Evolutionary conservation across 2,797 vertebrate genomes (phyloP).

Genomic region (Pangasius djambal): DNA sequence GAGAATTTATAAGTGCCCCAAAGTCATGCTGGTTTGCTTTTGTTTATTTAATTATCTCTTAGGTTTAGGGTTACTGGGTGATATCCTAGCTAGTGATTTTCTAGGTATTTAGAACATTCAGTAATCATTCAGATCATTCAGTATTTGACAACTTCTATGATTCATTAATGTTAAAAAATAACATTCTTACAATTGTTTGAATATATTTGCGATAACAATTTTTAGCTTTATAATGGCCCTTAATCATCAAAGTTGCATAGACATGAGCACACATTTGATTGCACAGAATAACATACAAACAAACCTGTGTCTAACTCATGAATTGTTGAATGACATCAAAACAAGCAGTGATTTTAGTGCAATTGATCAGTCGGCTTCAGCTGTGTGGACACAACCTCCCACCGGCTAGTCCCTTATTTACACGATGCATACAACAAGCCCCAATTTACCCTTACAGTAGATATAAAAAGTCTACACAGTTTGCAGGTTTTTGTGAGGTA

Average conservation of each 20-base stretch:
- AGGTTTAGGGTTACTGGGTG: not conserved
- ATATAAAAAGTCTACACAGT: not conserved
- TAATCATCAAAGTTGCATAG: not conserved
- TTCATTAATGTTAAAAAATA: not conserved
- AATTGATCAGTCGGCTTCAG: not conserved
- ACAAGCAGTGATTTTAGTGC: not conserved
- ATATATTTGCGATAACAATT: not conserved
- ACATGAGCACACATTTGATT: not conserved
- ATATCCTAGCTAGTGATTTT: not conserved
- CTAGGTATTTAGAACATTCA: too few species aligned
- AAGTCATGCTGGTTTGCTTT: not conserved
- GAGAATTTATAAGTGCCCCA: not conserved
- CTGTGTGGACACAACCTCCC: not conserved
- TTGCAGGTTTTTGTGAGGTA: not conserved
- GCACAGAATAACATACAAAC: not conserved
- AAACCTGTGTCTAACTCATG: not conserved
- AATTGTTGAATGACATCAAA: not conserved
- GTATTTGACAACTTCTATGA: not conserved
- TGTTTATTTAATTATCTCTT: not conserved
- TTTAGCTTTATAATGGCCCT: not conserved
- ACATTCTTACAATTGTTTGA: not conserved
- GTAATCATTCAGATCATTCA: not conserved
- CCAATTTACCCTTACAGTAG: not conserved
- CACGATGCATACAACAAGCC: not conserved
- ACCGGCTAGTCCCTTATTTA: not conserved